These are phyloP conservation scores for Siderastrea radians DNA, from an alignment of 92 coral and sea anemone species.

Conservation along the genomic window DNA sequence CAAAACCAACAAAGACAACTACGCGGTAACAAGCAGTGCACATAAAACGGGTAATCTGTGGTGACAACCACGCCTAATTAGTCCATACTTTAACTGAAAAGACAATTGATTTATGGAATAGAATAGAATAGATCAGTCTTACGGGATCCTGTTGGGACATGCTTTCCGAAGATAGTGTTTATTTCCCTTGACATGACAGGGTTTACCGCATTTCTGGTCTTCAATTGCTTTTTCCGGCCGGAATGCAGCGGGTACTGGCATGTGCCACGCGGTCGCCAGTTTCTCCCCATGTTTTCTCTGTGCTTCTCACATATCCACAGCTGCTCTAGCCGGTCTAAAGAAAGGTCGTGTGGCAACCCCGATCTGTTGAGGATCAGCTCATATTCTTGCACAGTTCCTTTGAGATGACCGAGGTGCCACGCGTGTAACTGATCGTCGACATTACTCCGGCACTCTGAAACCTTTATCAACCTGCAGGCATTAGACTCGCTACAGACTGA, in stretches of 20 bases:
- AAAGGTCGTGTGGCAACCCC: constrained; percentile 60
- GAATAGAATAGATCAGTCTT: constrained; percentile 32
- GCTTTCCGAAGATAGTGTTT: constrained; percentile 43
- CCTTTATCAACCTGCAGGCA: constrained; percentile 30
- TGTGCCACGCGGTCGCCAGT: constrained; percentile 71
- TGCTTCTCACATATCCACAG: constrained; percentile 78
- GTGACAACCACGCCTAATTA: no score
- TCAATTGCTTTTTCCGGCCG: constrained; percentile 66
- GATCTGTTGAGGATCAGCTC: constrained; percentile 72
- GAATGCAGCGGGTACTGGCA: constrained; percentile 76
- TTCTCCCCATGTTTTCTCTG: constrained; percentile 62
- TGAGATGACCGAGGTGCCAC: constrained; percentile 41
- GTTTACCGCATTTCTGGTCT: constrained; percentile 66
- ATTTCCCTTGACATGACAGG: constrained; percentile 70
- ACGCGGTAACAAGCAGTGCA: neutral
- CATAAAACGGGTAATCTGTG: no score
- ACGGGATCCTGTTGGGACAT: constrained; percentile 76
- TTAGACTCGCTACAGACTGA: constrained; percentile 33
- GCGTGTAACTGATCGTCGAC: constrained; percentile 23
- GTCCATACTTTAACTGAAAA: no score
- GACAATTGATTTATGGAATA: no score
- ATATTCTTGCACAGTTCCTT: constrained; percentile 45
- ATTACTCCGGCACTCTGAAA: constrained; percentile 49
- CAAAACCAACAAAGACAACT: neutral
- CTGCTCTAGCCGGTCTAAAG: constrained; percentile 53